Base-by-base conservation (phyloP, 2,888 invertebrate genomes). In the Platynereis dumerilii region DNA sequence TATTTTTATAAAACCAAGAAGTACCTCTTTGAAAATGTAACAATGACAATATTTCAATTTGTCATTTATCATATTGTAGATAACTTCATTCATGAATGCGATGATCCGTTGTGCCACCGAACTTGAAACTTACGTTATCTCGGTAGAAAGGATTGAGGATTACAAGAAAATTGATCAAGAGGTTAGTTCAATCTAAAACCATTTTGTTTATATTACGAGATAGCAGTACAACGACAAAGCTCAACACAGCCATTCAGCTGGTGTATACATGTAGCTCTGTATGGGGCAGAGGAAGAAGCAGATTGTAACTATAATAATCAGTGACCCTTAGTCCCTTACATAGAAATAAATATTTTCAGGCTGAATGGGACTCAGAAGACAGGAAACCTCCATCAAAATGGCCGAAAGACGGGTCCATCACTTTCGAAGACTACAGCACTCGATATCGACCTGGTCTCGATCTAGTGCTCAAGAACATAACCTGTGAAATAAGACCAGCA, bases 371-470 rank as follows among this genome's bases (percentile, higher is more conserved):
- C 3, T 28, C 53, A 1, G 29, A 42, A n/a, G 61, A 45, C 7
- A 54, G 29, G 7, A 24, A 56, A 20, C 68, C 70, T 3, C 42
- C 44, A 0, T 22, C 7, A 10, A 15, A 28, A 1, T 83, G 83
- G 83, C 83, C 83, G 12, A 68, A 74, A 17, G 59, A 73, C 26
- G 83, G 83, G 12, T 65, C 67, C 17, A 72, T 83, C 2, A 69
- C 76, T 59, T 80, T 83, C 69, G 69, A 73, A 15, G 61, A 76
- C 29, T 82, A 80, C 65, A 71, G 77, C 42, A 77, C 79, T 0
- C 69, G 80, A 17, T 83, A 82, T 65, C 69, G 83, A 42, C 74
- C 76, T 42, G 83, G 79, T 0, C 72, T 82, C 15, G 80, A 80
- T 57, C 72, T 81, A 1, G 83, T 81, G 7, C 74, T 83, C 1